Evolutionary conservation across 2,888 invertebrate genomes (phyloP).

Genomic region (Ectemnius lituratus): DNA sequence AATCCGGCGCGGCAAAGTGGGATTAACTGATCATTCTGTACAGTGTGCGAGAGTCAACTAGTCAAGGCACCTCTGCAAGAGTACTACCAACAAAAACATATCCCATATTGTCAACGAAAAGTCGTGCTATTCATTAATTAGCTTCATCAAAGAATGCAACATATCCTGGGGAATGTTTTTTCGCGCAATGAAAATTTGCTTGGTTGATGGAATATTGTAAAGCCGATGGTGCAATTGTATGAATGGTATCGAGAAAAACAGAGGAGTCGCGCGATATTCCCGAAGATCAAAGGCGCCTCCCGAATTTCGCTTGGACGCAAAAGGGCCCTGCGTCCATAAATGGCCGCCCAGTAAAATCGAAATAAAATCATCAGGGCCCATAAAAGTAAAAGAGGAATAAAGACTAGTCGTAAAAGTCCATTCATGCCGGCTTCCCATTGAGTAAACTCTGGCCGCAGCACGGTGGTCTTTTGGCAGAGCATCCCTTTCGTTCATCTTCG

Average conservation of each 20-base stretch:
- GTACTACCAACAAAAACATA: no score
- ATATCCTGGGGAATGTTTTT: no score
- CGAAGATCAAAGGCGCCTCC: constrained; percentile 67
- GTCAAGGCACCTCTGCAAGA: no score
- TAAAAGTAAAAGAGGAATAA: constrained; percentile 66
- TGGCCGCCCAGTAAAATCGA: constrained; percentile 69
- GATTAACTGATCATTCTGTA: constrained; percentile 48
- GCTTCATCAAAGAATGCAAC: no score
- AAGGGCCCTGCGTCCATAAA: constrained; percentile 60
- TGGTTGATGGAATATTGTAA: constrained; percentile 18
- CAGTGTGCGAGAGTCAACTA: no score
- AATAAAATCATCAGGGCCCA: constrained; percentile 69
- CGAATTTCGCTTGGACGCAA: constrained; percentile 60
- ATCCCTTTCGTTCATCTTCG: no score
- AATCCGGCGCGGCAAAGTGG: constrained; percentile 42
- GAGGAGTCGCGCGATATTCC: not conserved
- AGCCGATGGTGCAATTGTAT: constrained; percentile 7
- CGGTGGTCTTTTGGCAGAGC: constrained; percentile 52
- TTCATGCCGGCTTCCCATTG: constrained; percentile 69
- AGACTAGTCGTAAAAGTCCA: constrained; percentile 71
- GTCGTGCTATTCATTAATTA: no score
- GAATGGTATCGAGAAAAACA: no score
- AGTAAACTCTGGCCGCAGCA: constrained; percentile 45
- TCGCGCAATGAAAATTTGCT: no score
- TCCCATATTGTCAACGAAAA: not conserved